phyloP scores from a whole-genome alignment of 2,113 vertebrate genomes.

The Actenoides lindsayi region DNA sequence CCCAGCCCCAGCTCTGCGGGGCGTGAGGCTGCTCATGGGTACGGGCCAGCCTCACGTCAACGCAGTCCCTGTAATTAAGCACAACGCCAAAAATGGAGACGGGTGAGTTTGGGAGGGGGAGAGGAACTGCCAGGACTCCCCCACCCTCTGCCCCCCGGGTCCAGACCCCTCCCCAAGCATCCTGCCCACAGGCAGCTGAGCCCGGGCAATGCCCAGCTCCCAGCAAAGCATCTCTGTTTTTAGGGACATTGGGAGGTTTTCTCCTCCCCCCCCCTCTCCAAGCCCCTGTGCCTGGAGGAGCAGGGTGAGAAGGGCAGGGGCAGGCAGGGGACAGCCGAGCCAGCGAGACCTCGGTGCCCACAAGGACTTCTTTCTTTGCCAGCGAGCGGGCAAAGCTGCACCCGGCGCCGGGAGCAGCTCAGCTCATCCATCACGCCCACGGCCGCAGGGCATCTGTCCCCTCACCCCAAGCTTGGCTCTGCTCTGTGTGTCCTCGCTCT shows the following conservation, averaged over 20 bases:
- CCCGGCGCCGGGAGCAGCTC: not conserved
- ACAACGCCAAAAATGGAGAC: rapidly evolving
- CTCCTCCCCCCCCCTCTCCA: not conserved
- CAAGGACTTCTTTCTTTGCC: conserved; percentile 11
- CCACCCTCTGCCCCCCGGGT: rapidly evolving
- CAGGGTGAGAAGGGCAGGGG: not conserved
- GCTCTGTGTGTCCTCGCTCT: not conserved
- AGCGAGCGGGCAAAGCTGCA: not conserved
- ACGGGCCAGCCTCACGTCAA: rapidly evolving
- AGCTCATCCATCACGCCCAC: not conserved
- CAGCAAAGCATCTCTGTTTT: not conserved
- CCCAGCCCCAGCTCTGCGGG: not conserved
- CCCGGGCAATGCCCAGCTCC: not conserved
- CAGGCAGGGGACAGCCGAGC: not conserved
- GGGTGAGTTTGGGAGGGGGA: not conserved
- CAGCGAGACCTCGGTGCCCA: not conserved
- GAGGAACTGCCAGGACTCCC: not conserved
- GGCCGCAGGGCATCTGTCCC: not conserved
- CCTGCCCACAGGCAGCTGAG: not conserved
- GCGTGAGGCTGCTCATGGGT: rapidly evolving
- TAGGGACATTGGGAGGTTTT: not conserved
- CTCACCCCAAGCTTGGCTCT: not conserved
- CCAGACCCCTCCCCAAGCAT: not conserved
- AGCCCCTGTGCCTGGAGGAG: not conserved
- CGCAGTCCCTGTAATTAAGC: rapidly evolving